Evolutionary conservation across 2,113 vertebrate genomes (phyloP), one percentile per base, ranked within the genome.

Genomic region (Pedionomus torquatus): DNA sequence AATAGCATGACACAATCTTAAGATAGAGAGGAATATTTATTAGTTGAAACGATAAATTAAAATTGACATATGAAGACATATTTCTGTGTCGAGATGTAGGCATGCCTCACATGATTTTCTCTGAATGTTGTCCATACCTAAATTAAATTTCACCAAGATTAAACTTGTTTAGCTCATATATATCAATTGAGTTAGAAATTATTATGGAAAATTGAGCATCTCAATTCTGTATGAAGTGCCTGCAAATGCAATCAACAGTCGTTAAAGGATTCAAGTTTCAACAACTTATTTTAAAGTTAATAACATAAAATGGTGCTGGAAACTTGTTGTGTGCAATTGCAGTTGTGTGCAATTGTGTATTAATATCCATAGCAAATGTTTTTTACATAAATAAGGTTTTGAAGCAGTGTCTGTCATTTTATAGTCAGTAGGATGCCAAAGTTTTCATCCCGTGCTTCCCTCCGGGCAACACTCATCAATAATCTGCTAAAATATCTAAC

Each of bases 71-170:
- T 31, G 30, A 88, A 92, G 88, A 43, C 23, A 3, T 57, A 24
- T 48, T 71, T 88, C 79, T 74, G 90, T 17, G 35, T 71, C 74
- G 35, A 65, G 89, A 54, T 78, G 30, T 68, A 92, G 13, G 5
- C 83, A 83, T 94, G 83, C 90, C 83, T 94, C 81, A 79, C 46
- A 54, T 89, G 74, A 44, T 91, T 92, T 94, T 69, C 80, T 91
- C 87, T 81, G 61, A 95, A 86, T 89, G 95, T 94, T 97, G 97
- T 97, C 94, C 80, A 97, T 97, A 71, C 72, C 92, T 94, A 95
- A 97, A 98, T 98, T 97, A 97, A 96, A 97, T 98, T 98, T 97
- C 83, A 75, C 74, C 83, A 86, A 92, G 97, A 98, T 98, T 97
- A 97, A 96, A 93, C 64, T 95, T 95, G 94, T 89, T 96, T 97